Conservation (phyloP, 2,797 vertebrate genomes). For the Spondyliosoma cantharus region DNA sequence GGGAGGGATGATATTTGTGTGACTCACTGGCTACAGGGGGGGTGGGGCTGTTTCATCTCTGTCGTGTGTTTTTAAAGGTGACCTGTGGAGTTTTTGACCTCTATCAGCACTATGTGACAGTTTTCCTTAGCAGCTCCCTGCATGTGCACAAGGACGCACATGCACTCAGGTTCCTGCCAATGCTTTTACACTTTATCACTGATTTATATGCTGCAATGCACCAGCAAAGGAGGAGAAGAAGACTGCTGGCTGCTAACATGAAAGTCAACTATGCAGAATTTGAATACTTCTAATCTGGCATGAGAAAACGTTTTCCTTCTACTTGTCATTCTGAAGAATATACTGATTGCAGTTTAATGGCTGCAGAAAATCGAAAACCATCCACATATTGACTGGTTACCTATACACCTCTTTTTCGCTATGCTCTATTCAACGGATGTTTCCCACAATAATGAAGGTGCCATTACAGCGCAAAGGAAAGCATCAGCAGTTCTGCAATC, state of each 20-base stretch:
- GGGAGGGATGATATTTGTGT: neutral
- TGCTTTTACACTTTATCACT: neutral
- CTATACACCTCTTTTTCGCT: too few species aligned
- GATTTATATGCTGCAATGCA: neutral
- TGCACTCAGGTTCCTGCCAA: neutral
- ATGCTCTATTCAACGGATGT: too few species aligned
- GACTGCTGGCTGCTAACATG: neutral
- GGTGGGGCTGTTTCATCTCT: neutral
- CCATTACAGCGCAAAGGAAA: too few species aligned
- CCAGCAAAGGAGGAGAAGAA: neutral
- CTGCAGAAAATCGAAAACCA: too few species aligned
- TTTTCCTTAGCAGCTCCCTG: neutral
- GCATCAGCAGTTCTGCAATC: too few species aligned
- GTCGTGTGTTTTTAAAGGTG: conserved; percentile 1
- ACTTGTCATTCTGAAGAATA: too few species aligned
- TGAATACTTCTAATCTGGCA: neutral
- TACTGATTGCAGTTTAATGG: too few species aligned
- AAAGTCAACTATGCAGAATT: neutral
- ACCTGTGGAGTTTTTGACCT: neutral
- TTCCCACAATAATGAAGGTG: too few species aligned
- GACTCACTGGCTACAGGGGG: neutral
- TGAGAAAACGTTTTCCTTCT: too few species aligned
- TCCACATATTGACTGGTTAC: too few species aligned
- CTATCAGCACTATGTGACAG: rapidly evolving
- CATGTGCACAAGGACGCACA: neutral